phyloP scores from a whole-genome alignment of 2,113 vertebrate genomes.

The Solea senegalensis region DNA sequence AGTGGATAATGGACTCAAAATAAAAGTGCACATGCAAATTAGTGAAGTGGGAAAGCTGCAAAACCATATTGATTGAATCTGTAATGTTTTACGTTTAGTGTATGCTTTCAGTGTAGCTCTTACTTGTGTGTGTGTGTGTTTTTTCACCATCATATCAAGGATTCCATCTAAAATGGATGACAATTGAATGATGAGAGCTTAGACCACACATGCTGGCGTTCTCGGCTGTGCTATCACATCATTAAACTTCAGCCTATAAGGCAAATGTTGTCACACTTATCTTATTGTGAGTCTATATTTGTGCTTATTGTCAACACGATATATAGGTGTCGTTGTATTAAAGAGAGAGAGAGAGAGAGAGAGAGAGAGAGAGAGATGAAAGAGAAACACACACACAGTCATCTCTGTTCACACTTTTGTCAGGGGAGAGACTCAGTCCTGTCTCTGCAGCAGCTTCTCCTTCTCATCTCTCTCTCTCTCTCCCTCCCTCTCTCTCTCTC shows the following conservation, averaged over 20 bases:
- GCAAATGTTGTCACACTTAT: conserved; percentile 4
- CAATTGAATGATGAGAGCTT: conserved; percentile 5
- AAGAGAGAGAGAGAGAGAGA: background rate
- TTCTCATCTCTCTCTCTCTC: conserved; percentile 44
- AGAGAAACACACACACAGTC: conserved; percentile 38
- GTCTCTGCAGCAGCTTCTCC: conserved; percentile 68
- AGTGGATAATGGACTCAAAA: no score
- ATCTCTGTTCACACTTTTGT: conserved; percentile 50
- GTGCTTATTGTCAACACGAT: no score
- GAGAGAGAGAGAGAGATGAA: no score
- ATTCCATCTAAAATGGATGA: conserved; percentile 6
- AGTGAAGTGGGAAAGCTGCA: background rate
- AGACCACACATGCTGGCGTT: background rate
- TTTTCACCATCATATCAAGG: background rate
- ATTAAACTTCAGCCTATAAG: background rate
- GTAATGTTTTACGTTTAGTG: background rate
- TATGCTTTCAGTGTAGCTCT: background rate
- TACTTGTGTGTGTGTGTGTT: background rate
- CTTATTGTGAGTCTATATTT: background rate
- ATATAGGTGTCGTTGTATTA: conserved; percentile 9
- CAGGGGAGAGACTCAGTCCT: conserved; percentile 56
- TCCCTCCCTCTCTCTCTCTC: conserved; percentile 6
- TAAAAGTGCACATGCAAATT: background rate
- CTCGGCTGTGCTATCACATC: background rate
- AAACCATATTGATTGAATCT: background rate